Percentiles rank a stretch among this genome's conserved stretches.
These are phyloP conservation scores for Thereva unica DNA, from an alignment of 2,888 invertebrate species.

Conservation along the genomic window DNA sequence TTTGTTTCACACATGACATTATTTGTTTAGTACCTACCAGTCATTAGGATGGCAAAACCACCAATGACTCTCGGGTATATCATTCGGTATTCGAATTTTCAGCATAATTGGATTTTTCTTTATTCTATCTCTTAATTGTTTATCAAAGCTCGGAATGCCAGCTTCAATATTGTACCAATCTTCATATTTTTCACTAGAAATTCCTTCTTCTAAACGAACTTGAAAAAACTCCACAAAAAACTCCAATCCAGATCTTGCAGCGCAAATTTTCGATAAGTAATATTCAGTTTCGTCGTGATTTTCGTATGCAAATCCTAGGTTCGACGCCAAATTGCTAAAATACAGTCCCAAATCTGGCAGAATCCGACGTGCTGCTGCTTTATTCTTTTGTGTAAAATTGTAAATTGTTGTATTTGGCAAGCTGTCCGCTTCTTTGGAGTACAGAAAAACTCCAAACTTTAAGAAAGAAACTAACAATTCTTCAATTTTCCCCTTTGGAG, in stretches of 20 bases:
- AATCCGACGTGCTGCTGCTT: neutral
- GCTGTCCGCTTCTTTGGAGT: too few species aligned
- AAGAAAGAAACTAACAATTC: neutral
- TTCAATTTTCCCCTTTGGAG: neutral
- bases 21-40: too few species aligned
- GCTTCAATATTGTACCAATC: conserved; percentile 1
- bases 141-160: neutral
- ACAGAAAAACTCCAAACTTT: neutral
- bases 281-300: conserved; percentile 7
- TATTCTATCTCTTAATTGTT: conserved; percentile 1
- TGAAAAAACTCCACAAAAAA: conserved; percentile 11
- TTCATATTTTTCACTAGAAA: neutral
- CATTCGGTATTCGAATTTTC: neutral
- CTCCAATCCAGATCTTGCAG: neutral
- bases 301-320: neutral
- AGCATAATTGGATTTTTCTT: conserved; percentile 1
- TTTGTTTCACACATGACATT: too few species aligned
- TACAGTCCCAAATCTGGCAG: neutral
- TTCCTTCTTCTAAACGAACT: conserved; percentile 2
- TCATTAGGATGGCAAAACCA: conserved; percentile 1
- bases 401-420: neutral
- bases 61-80: conserved; percentile 9
- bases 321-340: conserved; percentile 7
- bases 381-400: neutral
- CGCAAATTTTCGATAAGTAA: neutral